These are phyloP conservation scores for Lasioglossum villosulum DNA, from an alignment of 2,888 invertebrate genomes.

Conservation along the genomic window DNA sequence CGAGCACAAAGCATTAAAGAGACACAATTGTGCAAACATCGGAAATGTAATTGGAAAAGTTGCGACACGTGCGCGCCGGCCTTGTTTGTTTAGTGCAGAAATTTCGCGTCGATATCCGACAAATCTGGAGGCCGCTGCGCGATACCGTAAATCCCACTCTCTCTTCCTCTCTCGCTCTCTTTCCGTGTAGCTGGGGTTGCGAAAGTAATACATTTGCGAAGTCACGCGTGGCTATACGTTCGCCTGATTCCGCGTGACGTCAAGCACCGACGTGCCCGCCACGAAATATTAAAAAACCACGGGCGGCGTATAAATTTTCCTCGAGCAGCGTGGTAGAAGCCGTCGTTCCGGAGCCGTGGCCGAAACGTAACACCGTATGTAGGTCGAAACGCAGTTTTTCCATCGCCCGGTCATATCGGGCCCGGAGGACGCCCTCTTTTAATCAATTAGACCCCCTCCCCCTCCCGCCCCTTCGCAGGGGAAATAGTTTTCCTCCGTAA, in stretches of 20 bases:
- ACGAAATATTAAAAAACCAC: neutral
- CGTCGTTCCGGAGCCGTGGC: neutral
- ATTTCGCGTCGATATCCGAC: constrained; percentile 47
- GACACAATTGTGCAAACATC: constrained; percentile 51
- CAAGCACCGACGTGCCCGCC: neutral
- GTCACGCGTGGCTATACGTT: neutral
- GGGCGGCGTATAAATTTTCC: neutral
- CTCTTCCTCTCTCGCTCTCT: neutral
- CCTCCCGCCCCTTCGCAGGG: neutral
- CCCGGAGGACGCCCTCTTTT: neutral
- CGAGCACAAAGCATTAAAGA: constrained; percentile 31
- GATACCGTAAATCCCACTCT: neutral
- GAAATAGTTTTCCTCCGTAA: neutral
- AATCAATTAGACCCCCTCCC: neutral
- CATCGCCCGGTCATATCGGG: neutral
- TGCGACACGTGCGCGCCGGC: constrained; percentile 51
- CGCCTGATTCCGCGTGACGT: constrained; percentile 6
- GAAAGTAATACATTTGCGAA: constrained; percentile 6
- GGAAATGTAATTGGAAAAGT: constrained; percentile 52
- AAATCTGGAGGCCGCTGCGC: constrained; percentile 16
- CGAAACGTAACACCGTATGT: neutral
- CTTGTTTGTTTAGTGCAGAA: constrained; percentile 43
- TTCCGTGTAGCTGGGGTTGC: neutral
- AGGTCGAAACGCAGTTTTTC: neutral
- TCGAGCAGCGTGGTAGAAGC: neutral